Conservation (phyloP, 2,113 vertebrate genomes). For the Spheniscus mendiculus region DNA sequence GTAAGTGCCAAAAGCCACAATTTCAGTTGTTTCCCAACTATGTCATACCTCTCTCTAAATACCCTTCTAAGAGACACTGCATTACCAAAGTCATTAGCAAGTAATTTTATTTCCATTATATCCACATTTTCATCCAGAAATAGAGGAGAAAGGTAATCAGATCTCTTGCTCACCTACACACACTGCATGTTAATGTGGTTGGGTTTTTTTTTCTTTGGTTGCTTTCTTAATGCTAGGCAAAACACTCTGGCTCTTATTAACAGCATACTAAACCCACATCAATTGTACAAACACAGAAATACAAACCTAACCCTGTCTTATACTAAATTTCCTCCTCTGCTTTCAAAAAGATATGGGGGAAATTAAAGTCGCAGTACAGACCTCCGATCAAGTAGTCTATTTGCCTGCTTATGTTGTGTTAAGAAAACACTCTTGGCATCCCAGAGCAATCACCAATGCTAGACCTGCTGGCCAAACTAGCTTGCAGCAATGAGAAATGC, state of each 20-base stretch:
- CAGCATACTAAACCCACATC: background rate
- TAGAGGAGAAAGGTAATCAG: slow-evolving; percentile 27
- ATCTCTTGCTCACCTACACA: slow-evolving; percentile 17
- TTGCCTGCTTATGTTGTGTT: background rate
- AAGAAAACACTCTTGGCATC: background rate
- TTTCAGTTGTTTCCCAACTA: background rate
- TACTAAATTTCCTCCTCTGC: background rate
- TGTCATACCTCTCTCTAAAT: background rate
- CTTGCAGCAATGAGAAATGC: background rate
- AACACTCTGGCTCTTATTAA: background rate
- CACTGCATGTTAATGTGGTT: background rate
- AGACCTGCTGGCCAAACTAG: background rate
- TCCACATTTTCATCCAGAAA: slow-evolving; percentile 13
- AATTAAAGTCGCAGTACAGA: background rate
- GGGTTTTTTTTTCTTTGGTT: background rate
- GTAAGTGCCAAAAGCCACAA: background rate
- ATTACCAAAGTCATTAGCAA: slow-evolving; percentile 45
- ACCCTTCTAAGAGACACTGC: background rate
- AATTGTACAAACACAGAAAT: background rate
- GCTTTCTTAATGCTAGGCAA: slow-evolving; percentile 3
- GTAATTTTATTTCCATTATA: slow-evolving; percentile 48
- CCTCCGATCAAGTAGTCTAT: background rate
- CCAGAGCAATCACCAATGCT: background rate
- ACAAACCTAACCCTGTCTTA: background rate
- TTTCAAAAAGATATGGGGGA: background rate